These are phyloP conservation scores for Tanypteryx hageni DNA, from an alignment of 2,888 invertebrate genomes.

Conservation along the genomic window DNA sequence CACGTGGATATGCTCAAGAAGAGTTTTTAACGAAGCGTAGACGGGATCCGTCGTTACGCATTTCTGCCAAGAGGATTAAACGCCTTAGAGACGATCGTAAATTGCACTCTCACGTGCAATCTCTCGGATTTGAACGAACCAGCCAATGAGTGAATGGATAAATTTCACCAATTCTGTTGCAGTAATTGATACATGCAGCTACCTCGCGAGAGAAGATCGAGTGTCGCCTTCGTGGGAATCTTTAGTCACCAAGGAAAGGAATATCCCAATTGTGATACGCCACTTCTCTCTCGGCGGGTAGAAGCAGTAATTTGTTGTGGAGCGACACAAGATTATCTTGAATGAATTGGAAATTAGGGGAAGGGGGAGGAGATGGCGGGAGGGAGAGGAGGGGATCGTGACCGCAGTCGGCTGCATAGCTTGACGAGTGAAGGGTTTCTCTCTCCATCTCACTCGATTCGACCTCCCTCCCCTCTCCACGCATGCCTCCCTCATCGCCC, in stretches of 20 bases:
- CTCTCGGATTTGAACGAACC: neutral
- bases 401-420: constrained; percentile 54
- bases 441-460: neutral
- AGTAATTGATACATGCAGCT: too few relatives aligned
- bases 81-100: neutral
- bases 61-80: constrained; percentile 15
- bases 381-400: constrained; percentile 29
- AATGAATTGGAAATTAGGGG: constrained; percentile 62
- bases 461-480: neutral
- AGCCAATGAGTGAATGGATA: constrained; percentile 11
- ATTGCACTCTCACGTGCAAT: neutral
- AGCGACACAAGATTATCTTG: constrained; percentile 53
- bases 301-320: constrained; percentile 56
- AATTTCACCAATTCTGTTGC: neutral
- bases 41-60: constrained; percentile 31
- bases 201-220: too few relatives aligned
- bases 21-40: neutral
- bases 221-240: neutral
- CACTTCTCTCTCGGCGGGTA: constrained; percentile 1
- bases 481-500: neutral
- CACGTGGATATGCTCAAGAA: constrained; percentile 24
- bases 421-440: constrained; percentile 34
- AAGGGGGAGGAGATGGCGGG: neutral
- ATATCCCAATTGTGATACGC: neutral
- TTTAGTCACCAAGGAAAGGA: neutral